Percentiles rank a stretch among this genome's conserved stretches.
phyloP scores from a whole-genome alignment of 2,888 invertebrate species.

The Mimas tiliae region DNA sequence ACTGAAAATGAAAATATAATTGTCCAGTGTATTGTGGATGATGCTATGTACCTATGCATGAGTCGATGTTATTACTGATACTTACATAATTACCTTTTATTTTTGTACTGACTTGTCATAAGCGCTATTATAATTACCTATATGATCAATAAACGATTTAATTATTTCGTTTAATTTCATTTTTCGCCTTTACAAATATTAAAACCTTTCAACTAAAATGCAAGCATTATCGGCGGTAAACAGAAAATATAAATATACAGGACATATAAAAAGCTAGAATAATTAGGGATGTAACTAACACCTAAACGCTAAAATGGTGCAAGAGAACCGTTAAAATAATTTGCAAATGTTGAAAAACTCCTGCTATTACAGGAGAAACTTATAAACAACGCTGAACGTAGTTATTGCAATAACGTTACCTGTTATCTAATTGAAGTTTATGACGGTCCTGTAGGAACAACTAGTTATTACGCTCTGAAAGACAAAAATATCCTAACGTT shows the following conservation, averaged over 20 bases:
- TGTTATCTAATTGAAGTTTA: conserved; percentile 23
- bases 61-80: too few species aligned
- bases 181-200: background rate
- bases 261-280: background rate
- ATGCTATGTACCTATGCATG: too few species aligned
- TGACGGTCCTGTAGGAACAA: conserved; percentile 1
- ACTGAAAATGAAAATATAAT: too few species aligned
- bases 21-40: too few species aligned
- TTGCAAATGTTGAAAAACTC: background rate
- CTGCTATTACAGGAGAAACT: conserved; percentile 10
- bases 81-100: too few species aligned
- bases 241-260: too few species aligned
- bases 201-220: background rate
- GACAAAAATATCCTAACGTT: conserved; percentile 8
- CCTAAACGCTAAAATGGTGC: background rate
- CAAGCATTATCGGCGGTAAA: background rate
- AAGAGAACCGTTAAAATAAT: conserved; percentile 12
- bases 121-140: too few species aligned
- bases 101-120: too few species aligned
- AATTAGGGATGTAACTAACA: conserved; percentile 2
- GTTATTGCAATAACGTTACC: conserved; percentile 14
- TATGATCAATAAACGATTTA: too few species aligned
- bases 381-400: conserved; percentile 5
- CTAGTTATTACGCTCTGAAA: background rate
- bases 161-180: too few species aligned